Conservation (phyloP, 2,113 vertebrate species). For the Oenanthe oenanthe region DNA sequence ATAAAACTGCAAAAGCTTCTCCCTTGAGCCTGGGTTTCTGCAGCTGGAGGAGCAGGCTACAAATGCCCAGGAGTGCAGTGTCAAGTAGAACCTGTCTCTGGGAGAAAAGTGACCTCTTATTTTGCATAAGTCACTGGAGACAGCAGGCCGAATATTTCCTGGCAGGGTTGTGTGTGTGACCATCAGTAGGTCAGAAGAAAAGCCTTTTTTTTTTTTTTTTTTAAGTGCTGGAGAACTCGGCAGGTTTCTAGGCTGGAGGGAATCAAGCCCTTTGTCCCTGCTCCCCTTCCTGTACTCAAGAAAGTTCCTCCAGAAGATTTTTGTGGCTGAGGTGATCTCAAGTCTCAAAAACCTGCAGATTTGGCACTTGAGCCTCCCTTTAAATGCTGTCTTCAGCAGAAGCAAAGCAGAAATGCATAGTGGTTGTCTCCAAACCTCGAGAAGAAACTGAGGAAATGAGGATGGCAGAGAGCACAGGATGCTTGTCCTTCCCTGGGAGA, state of each 20-base stretch:
- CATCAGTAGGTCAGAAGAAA: background rate
- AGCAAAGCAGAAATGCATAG: background rate
- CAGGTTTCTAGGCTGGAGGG: conserved; percentile 8
- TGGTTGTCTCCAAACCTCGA: background rate
- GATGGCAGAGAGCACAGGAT: background rate
- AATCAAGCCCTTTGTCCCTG: background rate
- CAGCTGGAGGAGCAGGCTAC: background rate
- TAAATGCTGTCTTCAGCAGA: background rate
- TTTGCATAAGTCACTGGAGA: background rate
- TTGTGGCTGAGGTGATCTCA: background rate
- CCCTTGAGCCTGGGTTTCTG: background rate
- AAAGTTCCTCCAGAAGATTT: background rate
- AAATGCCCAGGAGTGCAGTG: background rate
- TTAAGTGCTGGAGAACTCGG: background rate
- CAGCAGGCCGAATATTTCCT: background rate
- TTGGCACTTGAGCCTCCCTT: background rate
- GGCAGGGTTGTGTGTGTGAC: background rate
- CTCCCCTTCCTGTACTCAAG: background rate
- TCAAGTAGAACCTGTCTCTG: background rate
- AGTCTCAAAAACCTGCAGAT: background rate
- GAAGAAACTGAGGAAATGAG: background rate
- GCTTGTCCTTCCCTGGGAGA: background rate
- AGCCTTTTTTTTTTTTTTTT: background rate
- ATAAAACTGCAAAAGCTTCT: background rate
- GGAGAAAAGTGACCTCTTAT: background rate